Percentiles rank a stretch among this genome's conserved stretches.
Evolutionary conservation across 2,888 invertebrate species (phyloP).

Genomic region (Conomelus anceps): DNA sequence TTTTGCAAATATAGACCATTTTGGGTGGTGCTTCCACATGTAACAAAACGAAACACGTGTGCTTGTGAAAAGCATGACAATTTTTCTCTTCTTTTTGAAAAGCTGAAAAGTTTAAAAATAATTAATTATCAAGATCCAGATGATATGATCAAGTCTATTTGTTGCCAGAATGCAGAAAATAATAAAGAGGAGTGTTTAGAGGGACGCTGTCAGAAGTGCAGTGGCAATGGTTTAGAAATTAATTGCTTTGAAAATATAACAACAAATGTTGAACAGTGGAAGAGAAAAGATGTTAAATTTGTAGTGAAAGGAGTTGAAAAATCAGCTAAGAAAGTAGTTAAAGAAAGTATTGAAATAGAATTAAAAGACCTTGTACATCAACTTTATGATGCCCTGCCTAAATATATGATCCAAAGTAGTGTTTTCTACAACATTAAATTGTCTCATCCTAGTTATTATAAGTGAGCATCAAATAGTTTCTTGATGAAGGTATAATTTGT

Average conservation of each 20-base stretch:
- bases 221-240: background rate
- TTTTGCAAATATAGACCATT: slow-evolving; percentile 1
- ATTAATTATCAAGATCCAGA: background rate
- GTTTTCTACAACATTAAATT: no score
- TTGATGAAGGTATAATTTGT: no score
- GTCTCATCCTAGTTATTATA: no score
- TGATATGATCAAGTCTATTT: background rate
- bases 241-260: background rate
- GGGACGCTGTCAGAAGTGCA: background rate
- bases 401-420: no score
- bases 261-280: slow-evolving; percentile 8
- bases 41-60: slow-evolving; percentile 1
- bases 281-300: background rate
- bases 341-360: background rate
- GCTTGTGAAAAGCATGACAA: slow-evolving; percentile 13
- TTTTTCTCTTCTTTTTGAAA: background rate
- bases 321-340: slow-evolving; percentile 4
- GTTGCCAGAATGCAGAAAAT: background rate
- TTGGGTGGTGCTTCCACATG: slow-evolving; percentile 1
- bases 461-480: no score
- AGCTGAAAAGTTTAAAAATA: background rate
- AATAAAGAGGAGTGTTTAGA: background rate
- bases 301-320: background rate
- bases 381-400: no score
- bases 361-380: slow-evolving; percentile 5